Conservation (phyloP, 1,140 invertebrate genomes). For the Hyles euphorbiae region DNA sequence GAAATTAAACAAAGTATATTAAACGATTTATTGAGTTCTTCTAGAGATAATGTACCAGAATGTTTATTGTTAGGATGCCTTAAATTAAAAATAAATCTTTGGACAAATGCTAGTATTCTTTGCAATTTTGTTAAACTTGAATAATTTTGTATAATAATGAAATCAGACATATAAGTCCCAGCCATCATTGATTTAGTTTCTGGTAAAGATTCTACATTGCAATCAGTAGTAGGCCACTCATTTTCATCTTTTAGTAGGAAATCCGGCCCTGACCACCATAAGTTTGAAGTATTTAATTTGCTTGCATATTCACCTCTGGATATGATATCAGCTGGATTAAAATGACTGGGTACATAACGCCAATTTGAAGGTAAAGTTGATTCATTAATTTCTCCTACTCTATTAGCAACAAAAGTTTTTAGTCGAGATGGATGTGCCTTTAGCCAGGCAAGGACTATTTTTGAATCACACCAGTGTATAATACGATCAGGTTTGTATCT, state of each 20-base stretch:
- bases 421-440: conserved; percentile 24
- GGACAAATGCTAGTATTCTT: conserved; percentile 3
- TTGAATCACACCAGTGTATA: conserved; percentile 48
- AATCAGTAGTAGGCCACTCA: not conserved
- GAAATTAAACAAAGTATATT: not conserved
- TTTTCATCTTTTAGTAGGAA: not conserved
- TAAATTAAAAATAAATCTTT: conserved; percentile 10
- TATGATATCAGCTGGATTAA: conserved; percentile 35
- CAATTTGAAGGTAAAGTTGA: conserved; percentile 24
- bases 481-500: conserved; percentile 2
- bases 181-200: conserved; percentile 5
- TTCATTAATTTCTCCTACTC: conserved; percentile 43
- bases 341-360: conserved; percentile 12
- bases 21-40: conserved; percentile 12
- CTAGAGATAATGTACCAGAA: conserved; percentile 3
- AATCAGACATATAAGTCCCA: too few relatives aligned
- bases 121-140: conserved; percentile 6
- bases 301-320: conserved; percentile 22
- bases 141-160: not conserved
- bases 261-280: conserved; percentile 18
- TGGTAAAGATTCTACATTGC: not conserved
- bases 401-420: conserved; percentile 56
- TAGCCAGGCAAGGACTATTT: conserved; percentile 53
- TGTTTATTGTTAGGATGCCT: conserved; percentile 1
- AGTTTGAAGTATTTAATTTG: conserved; percentile 14